Percentiles rank a stretch among this genome's conserved stretches.
phyloP scores from a whole-genome alignment of 2,797 vertebrate genomes.

The Micromesistius poutassou region DNA sequence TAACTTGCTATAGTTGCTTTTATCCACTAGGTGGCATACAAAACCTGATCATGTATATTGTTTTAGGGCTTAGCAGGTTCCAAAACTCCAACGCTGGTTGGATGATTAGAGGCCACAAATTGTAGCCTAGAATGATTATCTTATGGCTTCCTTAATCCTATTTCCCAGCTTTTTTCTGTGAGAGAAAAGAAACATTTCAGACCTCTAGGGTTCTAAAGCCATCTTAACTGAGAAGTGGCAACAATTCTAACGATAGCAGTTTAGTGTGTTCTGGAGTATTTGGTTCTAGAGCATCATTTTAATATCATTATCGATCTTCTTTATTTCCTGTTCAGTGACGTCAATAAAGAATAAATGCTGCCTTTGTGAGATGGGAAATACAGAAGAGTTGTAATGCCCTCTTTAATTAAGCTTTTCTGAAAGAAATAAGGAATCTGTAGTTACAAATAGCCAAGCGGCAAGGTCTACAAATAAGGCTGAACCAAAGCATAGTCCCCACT shows the following conservation, averaged over 20 bases:
- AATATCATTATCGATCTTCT: not conserved
- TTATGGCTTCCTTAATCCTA: too few relatives aligned
- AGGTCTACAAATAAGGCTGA: not conserved
- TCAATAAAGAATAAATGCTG: not conserved
- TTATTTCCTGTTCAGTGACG: not conserved
- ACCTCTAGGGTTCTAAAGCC: too few relatives aligned
- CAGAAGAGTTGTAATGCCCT: not conserved
- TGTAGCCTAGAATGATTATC: too few relatives aligned
- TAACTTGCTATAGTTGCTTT: not conserved
- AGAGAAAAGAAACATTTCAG: too few relatives aligned
- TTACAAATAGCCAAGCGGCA: not conserved
- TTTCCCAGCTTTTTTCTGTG: too few relatives aligned
- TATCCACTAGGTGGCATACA: constrained; percentile 24
- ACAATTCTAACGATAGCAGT: not conserved
- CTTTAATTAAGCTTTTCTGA: not conserved
- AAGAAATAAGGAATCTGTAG: not conserved
- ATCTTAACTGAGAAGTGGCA: too few relatives aligned
- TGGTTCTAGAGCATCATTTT: not conserved
- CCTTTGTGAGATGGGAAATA: not conserved
- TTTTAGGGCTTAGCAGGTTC: too few relatives aligned
- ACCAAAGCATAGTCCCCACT: not conserved
- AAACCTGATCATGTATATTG: constrained; percentile 6
- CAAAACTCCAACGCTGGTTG: too few relatives aligned
- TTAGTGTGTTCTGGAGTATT: not conserved
- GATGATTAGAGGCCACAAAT: too few relatives aligned